A percentile compares a stretch with the other conserved stretches of the same genome.
These are phyloP conservation scores for Bibio marci DNA, from an alignment of 2,888 invertebrate genomes.

Conservation along the genomic window DNA sequence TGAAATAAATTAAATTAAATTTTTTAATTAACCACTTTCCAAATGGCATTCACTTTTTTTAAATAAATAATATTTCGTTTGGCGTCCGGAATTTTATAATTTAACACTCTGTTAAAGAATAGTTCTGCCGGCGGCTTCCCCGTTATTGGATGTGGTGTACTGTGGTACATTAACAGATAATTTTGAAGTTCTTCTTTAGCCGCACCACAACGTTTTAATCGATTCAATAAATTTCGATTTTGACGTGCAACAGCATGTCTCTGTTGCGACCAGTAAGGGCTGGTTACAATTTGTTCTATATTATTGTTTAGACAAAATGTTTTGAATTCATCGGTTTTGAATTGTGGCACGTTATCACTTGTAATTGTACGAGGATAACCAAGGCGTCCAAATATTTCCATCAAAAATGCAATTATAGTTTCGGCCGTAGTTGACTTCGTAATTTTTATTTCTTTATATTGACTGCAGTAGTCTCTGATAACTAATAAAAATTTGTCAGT, in stretches of 20 bases:
- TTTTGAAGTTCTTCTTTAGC: no score
- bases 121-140: no score
- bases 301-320: slow-evolving; percentile 9
- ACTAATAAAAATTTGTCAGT: slow-evolving; percentile 13
- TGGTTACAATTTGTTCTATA: slow-evolving; percentile 7
- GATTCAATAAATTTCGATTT: slow-evolving; percentile 4
- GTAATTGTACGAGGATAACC: slow-evolving; percentile 11
- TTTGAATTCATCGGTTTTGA: slow-evolving; percentile 8
- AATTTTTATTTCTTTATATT: slow-evolving; percentile 13
- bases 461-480: slow-evolving; percentile 16
- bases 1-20: no score
- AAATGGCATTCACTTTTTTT: no score
- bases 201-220: no score
- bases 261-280: slow-evolving; percentile 11
- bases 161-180: no score
- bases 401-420: slow-evolving; percentile 10
- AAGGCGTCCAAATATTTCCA: slow-evolving; percentile 13
- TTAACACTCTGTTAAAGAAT: no score
- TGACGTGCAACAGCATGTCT: slow-evolving; percentile 5
- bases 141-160: no score
- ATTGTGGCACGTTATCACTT: slow-evolving; percentile 12
- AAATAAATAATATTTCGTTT: no score
- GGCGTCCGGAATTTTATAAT: no score
- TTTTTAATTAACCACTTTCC: no score
- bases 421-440: slow-evolving; percentile 8